A percentile compares a stretch with the other conserved stretches of the same genome.
Evolutionary conservation across 2,888 invertebrate genomes (phyloP).

Genomic region (Tuberolachnus salignus): DNA sequence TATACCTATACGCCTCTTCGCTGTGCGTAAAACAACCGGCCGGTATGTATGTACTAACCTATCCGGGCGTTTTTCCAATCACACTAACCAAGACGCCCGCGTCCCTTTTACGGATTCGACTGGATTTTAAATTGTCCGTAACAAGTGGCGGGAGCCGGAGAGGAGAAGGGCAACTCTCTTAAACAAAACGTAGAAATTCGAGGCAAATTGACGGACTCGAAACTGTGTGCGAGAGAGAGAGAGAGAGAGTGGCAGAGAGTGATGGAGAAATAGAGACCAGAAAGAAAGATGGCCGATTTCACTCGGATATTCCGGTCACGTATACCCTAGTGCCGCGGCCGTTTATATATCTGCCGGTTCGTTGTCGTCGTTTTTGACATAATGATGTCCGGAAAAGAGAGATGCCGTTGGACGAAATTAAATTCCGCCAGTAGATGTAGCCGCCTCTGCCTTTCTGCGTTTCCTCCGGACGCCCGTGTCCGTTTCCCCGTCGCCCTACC

Average conservation of each 20-base stretch:
- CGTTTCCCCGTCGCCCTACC: neutral
- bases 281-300: conserved; percentile 1
- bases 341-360: conserved; percentile 45
- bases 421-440: conserved; percentile 42
- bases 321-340: conserved; percentile 23
- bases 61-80: neutral
- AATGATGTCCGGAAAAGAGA: conserved; percentile 54
- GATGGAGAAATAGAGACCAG: neutral
- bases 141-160: too few relatives aligned
- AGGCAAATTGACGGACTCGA: conserved; percentile 9
- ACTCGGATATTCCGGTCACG: conserved; percentile 46
- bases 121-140: neutral
- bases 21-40: too few relatives aligned
- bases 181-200: conserved; percentile 32
- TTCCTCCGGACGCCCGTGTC: conserved; percentile 7
- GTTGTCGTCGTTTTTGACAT: conserved; percentile 51
- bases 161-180: neutral
- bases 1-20: too few relatives aligned
- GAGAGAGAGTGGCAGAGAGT: neutral
- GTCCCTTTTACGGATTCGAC: neutral
- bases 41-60: too few relatives aligned
- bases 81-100: neutral
- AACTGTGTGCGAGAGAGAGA: neutral
- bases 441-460: neutral
- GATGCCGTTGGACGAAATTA: conserved; percentile 49